Evolutionary conservation across 1,140 invertebrate species (phyloP).

Genomic region (Drosophila pruinosa): DNA sequence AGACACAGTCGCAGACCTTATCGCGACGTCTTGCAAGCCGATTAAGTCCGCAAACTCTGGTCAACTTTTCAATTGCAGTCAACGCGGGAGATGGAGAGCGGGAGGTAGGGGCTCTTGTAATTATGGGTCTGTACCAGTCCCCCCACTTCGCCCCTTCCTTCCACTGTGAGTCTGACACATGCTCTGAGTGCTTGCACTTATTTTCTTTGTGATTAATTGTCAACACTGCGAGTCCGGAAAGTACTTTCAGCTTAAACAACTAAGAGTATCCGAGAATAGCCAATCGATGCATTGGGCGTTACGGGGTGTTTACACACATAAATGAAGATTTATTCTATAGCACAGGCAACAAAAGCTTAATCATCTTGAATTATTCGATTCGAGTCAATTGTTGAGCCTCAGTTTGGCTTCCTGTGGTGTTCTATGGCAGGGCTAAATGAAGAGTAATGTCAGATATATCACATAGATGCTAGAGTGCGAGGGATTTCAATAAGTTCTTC

Average conservation of each 20-base stretch:
- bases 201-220: conserved; percentile 73
- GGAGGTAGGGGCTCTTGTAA: conserved; percentile 25
- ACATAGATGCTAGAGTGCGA: too few species aligned
- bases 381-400: not conserved
- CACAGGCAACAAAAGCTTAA: not conserved
- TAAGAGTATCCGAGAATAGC: conserved; percentile 30
- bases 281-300: conserved; percentile 25
- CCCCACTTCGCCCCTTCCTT: not conserved
- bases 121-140: conserved; percentile 43
- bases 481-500: too few species aligned
- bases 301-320: too few species aligned
- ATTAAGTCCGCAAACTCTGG: conserved; percentile 56
- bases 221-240: conserved; percentile 39
- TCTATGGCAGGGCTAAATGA: not conserved
- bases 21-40: conserved; percentile 50
- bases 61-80: conserved; percentile 51
- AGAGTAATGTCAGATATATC: not conserved
- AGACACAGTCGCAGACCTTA: conserved; percentile 29
- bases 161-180: not conserved
- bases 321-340: conserved; percentile 64
- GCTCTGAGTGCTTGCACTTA: conserved; percentile 2
- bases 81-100: not conserved
- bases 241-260: conserved; percentile 36
- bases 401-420: not conserved
- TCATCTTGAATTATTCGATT: conserved; percentile 12